These are phyloP conservation scores for Epinephelus cyanopodus DNA, from an alignment of 2,113 vertebrate genomes.

Conservation along the genomic window DNA sequence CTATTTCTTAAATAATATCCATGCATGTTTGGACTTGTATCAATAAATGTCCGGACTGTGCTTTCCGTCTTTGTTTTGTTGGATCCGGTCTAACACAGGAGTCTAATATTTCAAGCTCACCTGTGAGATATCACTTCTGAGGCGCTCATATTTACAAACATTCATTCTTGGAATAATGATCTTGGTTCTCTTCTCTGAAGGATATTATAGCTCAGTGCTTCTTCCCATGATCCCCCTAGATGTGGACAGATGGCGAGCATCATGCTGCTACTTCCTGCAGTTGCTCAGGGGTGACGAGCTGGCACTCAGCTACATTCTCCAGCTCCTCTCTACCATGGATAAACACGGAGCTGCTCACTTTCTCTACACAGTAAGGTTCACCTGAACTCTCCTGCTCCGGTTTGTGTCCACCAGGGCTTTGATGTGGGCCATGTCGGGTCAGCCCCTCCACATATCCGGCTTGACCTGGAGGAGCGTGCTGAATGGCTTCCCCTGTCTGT, in stretches of 20 bases:
- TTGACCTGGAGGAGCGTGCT: constrained; percentile 61
- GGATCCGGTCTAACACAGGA: constrained; percentile 29
- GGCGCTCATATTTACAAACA: constrained; percentile 43
- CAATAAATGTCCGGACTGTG: constrained; percentile 2
- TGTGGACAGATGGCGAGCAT: constrained; percentile 67
- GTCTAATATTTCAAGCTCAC: constrained; percentile 66
- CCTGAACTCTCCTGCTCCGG: constrained; percentile 59
- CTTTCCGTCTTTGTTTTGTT: constrained; percentile 7
- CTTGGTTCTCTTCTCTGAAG: constrained; percentile 14
- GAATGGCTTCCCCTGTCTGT: constrained; percentile 76
- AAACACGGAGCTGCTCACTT: constrained; percentile 43
- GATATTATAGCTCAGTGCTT: constrained; percentile 8
- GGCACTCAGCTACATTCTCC: constrained; percentile 52
- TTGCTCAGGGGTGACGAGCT: constrained; percentile 64
- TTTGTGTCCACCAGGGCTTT: constrained; percentile 56
- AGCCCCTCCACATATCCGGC: constrained; percentile 45
- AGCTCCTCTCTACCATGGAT: constrained; percentile 46
- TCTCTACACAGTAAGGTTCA: constrained; percentile 34
- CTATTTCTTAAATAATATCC: too few species aligned
- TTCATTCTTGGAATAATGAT: constrained; percentile 8
- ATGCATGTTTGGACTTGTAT: background rate
- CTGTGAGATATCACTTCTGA: constrained; percentile 58
- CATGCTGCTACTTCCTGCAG: constrained; percentile 49
- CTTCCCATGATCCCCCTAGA: constrained; percentile 29
- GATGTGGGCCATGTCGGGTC: constrained; percentile 60